Evolutionary conservation across 2,113 vertebrate genomes (phyloP).

Genomic region (Seriola aureovittata): DNA sequence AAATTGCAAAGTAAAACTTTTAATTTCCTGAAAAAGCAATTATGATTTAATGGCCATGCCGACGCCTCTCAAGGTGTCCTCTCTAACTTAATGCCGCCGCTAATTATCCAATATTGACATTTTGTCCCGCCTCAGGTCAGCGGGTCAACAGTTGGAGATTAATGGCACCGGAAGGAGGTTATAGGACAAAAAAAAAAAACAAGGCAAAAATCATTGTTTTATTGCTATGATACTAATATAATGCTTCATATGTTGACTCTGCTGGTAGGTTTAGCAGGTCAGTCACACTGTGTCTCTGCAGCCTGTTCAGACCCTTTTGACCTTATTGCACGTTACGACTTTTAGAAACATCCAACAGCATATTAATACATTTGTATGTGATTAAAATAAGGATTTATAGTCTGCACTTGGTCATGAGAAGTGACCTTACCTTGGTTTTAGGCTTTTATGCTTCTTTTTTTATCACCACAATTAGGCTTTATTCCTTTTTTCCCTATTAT

Average conservation of each 20-base stretch:
- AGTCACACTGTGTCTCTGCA: background rate
- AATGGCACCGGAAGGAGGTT: conserved; percentile 61
- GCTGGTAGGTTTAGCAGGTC: background rate
- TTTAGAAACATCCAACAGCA: background rate
- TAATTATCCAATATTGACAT: conserved; percentile 81
- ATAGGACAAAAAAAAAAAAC: conserved; percentile 14
- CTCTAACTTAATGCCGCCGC: conserved; percentile 63
- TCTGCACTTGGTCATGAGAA: background rate
- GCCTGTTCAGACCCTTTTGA: background rate
- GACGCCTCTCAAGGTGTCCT: conserved; percentile 54
- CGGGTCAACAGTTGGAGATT: conserved; percentile 72
- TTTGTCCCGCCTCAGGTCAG: conserved; percentile 75
- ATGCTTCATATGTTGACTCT: background rate
- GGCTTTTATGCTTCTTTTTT: background rate
- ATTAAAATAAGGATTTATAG: conserved; percentile 5
- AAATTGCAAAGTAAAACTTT: conserved; percentile 45
- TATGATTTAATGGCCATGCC: conserved; percentile 35
- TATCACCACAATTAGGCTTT: background rate
- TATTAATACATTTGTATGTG: background rate
- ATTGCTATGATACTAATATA: background rate
- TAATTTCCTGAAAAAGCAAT: conserved; percentile 49
- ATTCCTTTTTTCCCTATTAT: conserved; percentile 18
- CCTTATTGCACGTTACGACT: background rate
- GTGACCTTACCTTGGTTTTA: background rate
- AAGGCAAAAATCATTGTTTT: conserved; percentile 10